phyloP scores from a whole-genome alignment of 2,113 vertebrate genomes.

The Dasyurus viverrinus region DNA sequence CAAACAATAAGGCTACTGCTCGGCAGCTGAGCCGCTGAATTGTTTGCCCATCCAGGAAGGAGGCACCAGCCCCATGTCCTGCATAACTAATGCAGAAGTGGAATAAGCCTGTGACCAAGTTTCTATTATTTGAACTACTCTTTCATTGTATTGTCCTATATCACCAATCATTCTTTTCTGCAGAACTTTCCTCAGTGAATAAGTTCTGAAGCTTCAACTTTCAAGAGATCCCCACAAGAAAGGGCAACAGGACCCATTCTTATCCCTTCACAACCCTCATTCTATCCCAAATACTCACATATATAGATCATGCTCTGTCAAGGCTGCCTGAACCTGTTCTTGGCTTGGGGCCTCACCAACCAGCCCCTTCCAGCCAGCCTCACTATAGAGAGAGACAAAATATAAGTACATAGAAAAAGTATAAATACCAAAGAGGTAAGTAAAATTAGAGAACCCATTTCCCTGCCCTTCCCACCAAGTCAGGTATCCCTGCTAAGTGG shows the following conservation, averaged over 20 bases:
- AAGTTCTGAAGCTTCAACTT: neutral
- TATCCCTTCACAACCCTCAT: no score
- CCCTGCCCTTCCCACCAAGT: neutral
- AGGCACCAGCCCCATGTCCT: constrained; percentile 92
- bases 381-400: constrained; percentile 73
- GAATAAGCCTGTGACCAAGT: neutral
- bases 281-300: constrained; percentile 86
- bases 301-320: constrained; percentile 91
- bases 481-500: neutral
- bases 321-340: constrained; percentile 86
- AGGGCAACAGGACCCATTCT: neutral
- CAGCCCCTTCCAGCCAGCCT: constrained; percentile 90
- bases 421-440: neutral
- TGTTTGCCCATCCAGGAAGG: constrained; percentile 87
- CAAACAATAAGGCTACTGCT: constrained; percentile 90
- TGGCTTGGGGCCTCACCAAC: constrained; percentile 85
- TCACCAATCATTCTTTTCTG: neutral
- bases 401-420: neutral
- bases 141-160: neutral
- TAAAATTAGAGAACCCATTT: neutral
- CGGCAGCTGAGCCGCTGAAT: constrained; percentile 86
- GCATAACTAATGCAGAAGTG: constrained; percentile 85
- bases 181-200: neutral
- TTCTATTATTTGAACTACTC: no score
- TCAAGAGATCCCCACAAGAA: neutral